Percentiles rank a stretch among this genome's conserved stretches.
Evolutionary conservation across 1,140 invertebrate species (phyloP).

Genomic region (Acromyrmex charruanus): DNA sequence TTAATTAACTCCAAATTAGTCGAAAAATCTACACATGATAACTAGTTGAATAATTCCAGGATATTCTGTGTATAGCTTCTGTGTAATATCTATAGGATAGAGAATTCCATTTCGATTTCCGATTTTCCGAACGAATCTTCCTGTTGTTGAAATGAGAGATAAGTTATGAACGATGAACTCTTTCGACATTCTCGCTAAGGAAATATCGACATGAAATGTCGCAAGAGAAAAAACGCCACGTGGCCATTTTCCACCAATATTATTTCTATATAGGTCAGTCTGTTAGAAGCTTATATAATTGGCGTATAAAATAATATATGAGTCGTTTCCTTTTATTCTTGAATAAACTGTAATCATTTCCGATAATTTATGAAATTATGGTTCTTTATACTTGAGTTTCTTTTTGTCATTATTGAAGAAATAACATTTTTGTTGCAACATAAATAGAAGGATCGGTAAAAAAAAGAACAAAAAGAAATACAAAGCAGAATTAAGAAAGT

Average conservation of each 20-base stretch:
- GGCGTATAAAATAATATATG: neutral
- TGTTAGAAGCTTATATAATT: constrained; percentile 6
- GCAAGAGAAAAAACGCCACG: constrained; percentile 1
- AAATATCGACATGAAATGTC: constrained; percentile 41
- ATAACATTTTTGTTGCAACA: constrained; percentile 1
- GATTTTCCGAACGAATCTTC: constrained; percentile 29
- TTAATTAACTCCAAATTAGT: constrained; percentile 2
- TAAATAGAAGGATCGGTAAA: neutral
- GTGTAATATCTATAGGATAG: neutral
- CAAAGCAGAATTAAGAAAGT: constrained; percentile 12
- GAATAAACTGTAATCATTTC: neutral
- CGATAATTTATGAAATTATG: neutral
- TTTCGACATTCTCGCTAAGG: constrained; percentile 23
- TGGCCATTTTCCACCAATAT: constrained; percentile 1
- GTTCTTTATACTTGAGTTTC: neutral
- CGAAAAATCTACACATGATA: neutral
- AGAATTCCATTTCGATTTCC: constrained; percentile 11
- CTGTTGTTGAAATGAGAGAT: constrained; percentile 27
- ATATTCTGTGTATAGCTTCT: neutral
- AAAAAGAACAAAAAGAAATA: neutral
- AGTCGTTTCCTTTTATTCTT: neutral
- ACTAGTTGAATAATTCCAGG: neutral
- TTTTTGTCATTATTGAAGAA: neutral
- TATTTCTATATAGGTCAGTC: neutral
- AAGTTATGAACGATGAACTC: constrained; percentile 30